These are phyloP conservation scores for Gnathonemus echidnorhynchus DNA, from an alignment of 2,113 vertebrate species.

Conservation along the genomic window DNA sequence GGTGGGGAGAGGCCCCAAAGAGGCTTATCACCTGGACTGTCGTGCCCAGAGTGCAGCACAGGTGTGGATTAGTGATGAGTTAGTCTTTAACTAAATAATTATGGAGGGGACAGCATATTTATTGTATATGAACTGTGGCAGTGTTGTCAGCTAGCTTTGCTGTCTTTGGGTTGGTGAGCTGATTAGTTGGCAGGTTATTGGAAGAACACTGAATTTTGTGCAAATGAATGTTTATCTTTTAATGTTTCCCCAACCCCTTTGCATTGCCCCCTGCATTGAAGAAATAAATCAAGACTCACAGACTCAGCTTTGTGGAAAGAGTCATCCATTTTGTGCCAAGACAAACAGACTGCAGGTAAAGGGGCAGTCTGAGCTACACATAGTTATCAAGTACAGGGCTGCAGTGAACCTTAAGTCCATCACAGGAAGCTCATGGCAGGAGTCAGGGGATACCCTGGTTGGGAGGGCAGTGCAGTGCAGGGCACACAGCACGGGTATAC, in stretches of 20 bases:
- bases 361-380: not conserved
- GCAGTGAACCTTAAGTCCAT: no score
- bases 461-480: not conserved
- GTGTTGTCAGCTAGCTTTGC: not conserved
- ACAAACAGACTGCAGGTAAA: not conserved
- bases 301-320: not conserved
- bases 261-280: not conserved
- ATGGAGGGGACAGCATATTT: no score
- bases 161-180: not conserved
- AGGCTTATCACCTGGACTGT: not conserved
- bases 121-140: no score
- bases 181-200: not conserved
- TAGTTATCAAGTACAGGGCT: not conserved
- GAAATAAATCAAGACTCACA: not conserved
- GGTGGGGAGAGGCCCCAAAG: not conserved
- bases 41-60: no score
- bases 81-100: no score
- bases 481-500: no score
- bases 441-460: not conserved
- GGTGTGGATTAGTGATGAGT: no score
- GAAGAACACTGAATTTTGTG: not conserved
- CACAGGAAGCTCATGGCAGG: no score
- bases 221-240: not conserved
- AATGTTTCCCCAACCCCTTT: not conserved
- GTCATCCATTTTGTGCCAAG: not conserved